A percentile compares a stretch with the other conserved stretches of the same genome.
phyloP scores from a whole-genome alignment of 2,113 vertebrate species.

The Antigone vipio region DNA sequence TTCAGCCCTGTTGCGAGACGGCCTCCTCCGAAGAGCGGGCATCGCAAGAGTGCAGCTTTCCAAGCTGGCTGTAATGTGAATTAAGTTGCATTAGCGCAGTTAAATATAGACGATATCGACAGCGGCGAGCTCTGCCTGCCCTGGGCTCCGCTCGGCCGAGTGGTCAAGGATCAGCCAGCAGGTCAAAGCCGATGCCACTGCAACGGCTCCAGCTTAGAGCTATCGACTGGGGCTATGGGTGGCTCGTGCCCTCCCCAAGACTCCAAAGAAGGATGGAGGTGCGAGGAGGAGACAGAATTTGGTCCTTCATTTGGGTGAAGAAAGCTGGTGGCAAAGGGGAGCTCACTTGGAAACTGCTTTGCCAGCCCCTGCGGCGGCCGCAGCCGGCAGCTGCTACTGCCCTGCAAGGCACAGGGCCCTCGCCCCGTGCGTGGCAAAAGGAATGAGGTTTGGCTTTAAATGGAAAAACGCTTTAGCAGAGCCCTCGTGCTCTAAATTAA shows the following conservation, averaged over 20 bases:
- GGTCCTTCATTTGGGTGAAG: fast-evolving
- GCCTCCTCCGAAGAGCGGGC: background rate
- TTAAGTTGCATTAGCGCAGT: background rate
- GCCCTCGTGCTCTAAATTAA: slow-evolving; percentile 61
- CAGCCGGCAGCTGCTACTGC: slow-evolving; percentile 29
- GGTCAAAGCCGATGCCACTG: background rate
- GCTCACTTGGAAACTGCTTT: background rate
- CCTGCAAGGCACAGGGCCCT: background rate
- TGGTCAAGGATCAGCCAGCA: background rate
- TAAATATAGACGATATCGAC: background rate
- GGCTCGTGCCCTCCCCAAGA: background rate
- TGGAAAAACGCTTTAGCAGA: slow-evolving; percentile 32
- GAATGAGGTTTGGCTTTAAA: background rate
- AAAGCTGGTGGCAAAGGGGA: background rate
- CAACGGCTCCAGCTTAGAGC: background rate
- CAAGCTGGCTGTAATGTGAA: background rate
- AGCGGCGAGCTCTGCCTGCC: background rate
- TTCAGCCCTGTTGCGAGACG: background rate
- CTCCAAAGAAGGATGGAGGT: background rate
- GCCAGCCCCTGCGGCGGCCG: background rate
- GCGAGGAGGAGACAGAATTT: background rate
- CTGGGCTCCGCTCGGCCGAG: background rate
- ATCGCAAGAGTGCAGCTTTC: background rate
- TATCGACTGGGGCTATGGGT: fast-evolving
- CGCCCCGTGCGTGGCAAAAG: background rate